Base-by-base conservation (phyloP, 1,140 invertebrate genomes). In the Antheraea pernyi region DNA sequence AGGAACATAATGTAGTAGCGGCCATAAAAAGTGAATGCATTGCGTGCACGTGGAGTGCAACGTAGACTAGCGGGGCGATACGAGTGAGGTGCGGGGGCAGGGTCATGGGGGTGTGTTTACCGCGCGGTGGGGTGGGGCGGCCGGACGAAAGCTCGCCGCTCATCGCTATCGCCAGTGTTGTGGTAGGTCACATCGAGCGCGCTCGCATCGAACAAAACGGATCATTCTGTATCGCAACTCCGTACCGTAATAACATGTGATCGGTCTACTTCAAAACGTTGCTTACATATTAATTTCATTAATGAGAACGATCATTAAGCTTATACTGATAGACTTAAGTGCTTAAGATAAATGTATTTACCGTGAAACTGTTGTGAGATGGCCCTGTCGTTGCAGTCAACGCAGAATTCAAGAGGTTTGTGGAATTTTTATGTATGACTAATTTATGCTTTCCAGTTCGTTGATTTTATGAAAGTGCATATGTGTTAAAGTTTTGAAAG, bases 371-470 rank as follows among this genome's bases (percentile, higher is more conserved):
- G 76, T 74, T 82, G 86, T 90, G 90, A 88, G 81, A 93, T 93
- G 92, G 91, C 91, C 74, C 80, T 92, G 74, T 92, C 91, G 81
- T 81, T 93, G 85, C 92, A 92, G 81, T 91, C 89, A 70, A 83
- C 86, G 79, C 91, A 92, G 78, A 92, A 86, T 77, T 83, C 85
- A 9, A 86, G 92, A 91, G 92, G 92, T 93, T 81, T 75, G 89
- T 91, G 79, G 48, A 72, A 61, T 72, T 80, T 75, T 77, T 72
- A 69, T 71, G 72, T 67, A 67, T 59, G 19, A 53, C 59, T 71
- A 18, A 46, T 48, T 71, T 73, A 73, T 53, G 46, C 66, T 69
- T 65, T 61, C 62, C 48, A 65, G 69, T 79, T 60, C 70, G 69
- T 71, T 81, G 70, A 76, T 74, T 73, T 66, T 80, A 72, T 48